Evolutionary conservation across 1,140 invertebrate species (phyloP), one percentile per base, ranked within the genome.

Genomic region (Chrysoperla carnea): DNA sequence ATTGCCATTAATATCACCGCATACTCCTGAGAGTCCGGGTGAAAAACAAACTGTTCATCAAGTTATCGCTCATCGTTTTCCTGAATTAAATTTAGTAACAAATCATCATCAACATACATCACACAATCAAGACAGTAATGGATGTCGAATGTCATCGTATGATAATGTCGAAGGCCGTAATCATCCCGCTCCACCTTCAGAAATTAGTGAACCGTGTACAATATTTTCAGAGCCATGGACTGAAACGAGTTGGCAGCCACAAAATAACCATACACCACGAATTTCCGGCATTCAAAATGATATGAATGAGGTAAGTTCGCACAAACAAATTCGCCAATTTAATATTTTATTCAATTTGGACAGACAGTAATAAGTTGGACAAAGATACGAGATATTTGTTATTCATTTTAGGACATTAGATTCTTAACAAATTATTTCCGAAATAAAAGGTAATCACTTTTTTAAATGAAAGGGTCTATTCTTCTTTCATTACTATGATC

Each of bases 1-100:
- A 8, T 41, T 41, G 31, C 40, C 40, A 12, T 27, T 41, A 15
- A 41, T 41, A 4, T 14, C n/a, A 11, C 52, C 50, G 8, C 55
- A 61, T 47, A 54, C 52, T 44, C 63, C 66, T 31, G 67, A 67
- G 43, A 58, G 52, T 23, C 61, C 57, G 8, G 71, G 73, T 42
- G 67, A 76, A 27, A 54, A 61, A 12, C 52, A 73, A 1, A 83
- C 80, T 12, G 72, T 84, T 23, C 79, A 84, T 48, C 78, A 82
- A 62, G 72, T 84, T 45, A 81, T 84, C 38, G 72, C 78, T 39
- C 12, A 41, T 40, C 27, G 15, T 40, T 11, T 46, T 31, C 12
- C 31, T 39, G 33, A 29, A 38, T 6, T 39, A 59, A 56, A 48
- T 57, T 59, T 44, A 57, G 56, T 6, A 56, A 61, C 39, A 50